These are phyloP conservation scores for Austrofundulus limnaeus DNA, from an alignment of 2,113 vertebrate species.

Conservation along the genomic window DNA sequence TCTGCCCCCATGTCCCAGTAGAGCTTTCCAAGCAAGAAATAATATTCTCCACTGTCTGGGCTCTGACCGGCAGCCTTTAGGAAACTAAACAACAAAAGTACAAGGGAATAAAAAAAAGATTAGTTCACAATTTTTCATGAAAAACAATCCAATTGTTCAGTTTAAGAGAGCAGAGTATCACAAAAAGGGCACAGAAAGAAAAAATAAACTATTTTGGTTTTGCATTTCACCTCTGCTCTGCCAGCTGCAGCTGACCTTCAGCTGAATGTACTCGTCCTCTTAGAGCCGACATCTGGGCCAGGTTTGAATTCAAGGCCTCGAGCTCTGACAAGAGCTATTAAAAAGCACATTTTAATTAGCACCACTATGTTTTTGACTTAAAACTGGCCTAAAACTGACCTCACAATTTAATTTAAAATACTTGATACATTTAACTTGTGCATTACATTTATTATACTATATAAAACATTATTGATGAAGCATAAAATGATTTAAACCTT, in stretches of 20 bases:
- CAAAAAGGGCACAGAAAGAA: neutral
- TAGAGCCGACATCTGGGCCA: slow-evolving; percentile 81
- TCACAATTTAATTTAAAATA: neutral
- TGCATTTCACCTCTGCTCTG: slow-evolving; percentile 86
- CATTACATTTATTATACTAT: too few relatives aligned
- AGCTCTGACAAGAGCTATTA: slow-evolving; percentile 85
- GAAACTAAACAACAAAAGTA: slow-evolving; percentile 77
- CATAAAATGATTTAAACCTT: slow-evolving; percentile 77
- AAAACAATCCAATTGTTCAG: neutral
- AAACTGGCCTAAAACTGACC: neutral
- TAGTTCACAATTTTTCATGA: neutral
- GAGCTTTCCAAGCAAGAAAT: slow-evolving; percentile 85
- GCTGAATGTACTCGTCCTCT: slow-evolving; percentile 79
- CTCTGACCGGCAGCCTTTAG: slow-evolving; percentile 81
- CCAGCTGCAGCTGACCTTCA: slow-evolving; percentile 80
- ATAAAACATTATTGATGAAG: too few relatives aligned
- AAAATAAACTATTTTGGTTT: neutral
- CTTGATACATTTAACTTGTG: too few relatives aligned
- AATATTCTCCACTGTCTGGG: slow-evolving; percentile 83
- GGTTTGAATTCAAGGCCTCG: slow-evolving; percentile 76
- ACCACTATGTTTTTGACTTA: neutral
- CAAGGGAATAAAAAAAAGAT: neutral
- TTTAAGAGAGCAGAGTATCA: neutral
- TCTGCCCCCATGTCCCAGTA: slow-evolving; percentile 94
- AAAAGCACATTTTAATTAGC: slow-evolving; percentile 16